Base-by-base conservation (phyloP, 2,113 vertebrate species). In the Lates calcarifer region DNA sequence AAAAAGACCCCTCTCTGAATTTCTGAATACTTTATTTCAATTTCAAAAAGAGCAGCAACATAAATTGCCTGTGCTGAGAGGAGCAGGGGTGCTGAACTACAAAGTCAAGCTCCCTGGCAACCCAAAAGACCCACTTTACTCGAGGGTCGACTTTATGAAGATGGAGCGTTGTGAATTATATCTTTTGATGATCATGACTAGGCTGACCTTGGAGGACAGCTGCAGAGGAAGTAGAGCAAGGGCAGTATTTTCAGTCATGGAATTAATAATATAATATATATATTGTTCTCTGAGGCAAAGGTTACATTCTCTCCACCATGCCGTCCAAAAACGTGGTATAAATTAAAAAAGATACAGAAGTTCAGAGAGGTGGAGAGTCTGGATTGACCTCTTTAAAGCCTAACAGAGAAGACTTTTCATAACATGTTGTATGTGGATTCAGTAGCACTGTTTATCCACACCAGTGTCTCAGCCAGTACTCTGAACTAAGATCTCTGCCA, bases 11-110 rank as follows among this genome's bases (percentile, higher is more conserved):
- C 60, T 85, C 62, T 83, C 49, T 78, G 85, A 90, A 91, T 87
- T 75, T 83, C 58, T 86, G 61, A 92, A 85, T 84, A 88, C 47
- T 69, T 86, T 76, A 91, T 90, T 90, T 91, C 66, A 89, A 87
- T 88, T 91, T 93, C 81, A 90, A 91, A 92, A 81, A 87, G 90
- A 89, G 79, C 82, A 57, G 74, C 60, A 68, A 89, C 79, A 87
- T 86, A 90, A 87, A 90, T 87, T 87, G 86, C 82, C 79, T 66
- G 37, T 3, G 10, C 79, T 41, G 70, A 77, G 77, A 74, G 66
- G 29, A 70, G 73, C 73, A 55, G 68, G 65, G 51, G 20, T 22
- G 26, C 49, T 39, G 41, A 86, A 84, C 61, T 90, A 88, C 87
- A 91, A 91, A 93, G 89, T 65, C 4, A 3, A 76, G 77, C 70